Evolutionary conservation across 1,140 invertebrate genomes (phyloP), one percentile per base, ranked within the genome.

Genomic region (Anadara kagoshimensis): DNA sequence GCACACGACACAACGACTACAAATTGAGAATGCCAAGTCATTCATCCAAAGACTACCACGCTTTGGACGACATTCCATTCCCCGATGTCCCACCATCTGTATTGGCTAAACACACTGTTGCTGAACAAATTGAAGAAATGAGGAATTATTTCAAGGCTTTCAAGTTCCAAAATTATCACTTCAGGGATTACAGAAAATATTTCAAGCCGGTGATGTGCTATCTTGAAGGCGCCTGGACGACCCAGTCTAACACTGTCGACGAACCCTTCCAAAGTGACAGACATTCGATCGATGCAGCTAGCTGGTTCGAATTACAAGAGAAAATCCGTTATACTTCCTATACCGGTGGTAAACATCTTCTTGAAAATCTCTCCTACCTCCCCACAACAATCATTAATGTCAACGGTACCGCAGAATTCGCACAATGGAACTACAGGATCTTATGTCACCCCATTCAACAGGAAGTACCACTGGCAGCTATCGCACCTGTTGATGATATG

Each of bases 371-470:
- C 22, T 73, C 75, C 0, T 85, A 65, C 47, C 67, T 81, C 12
- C 81, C 81, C 5, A 76, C 69, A 18, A 76, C 72, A 12, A 69
- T 82, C 26, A 73, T 78, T 20, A 76, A 71, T 59, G 69, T 81
- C 0, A 76, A 78, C 63, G 79, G 79, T 12, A 66, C 54, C 11
- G 68, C 80, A 5, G 51, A 67, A 11, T 79, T 74, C 29, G 78
- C 79, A 16, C 81, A 86, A 75, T 86, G 84, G 84, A 84, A 85
- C 73, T 86, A 86, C 68, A 73, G 83, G 51, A 85, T 86, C 22
- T 53, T 83, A 1, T 86, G 85, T 54, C 80, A 86, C 69, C 85
- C 85, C 18, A 49, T 84, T 8, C 75, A 74, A 58, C n/a, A 58
- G 7, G 56, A 78, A 18, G 49, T 82, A 8, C 74, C 68, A 10